Conservation (phyloP, 2,113 vertebrate genomes). For the Phyllostomus discolor region DNA sequence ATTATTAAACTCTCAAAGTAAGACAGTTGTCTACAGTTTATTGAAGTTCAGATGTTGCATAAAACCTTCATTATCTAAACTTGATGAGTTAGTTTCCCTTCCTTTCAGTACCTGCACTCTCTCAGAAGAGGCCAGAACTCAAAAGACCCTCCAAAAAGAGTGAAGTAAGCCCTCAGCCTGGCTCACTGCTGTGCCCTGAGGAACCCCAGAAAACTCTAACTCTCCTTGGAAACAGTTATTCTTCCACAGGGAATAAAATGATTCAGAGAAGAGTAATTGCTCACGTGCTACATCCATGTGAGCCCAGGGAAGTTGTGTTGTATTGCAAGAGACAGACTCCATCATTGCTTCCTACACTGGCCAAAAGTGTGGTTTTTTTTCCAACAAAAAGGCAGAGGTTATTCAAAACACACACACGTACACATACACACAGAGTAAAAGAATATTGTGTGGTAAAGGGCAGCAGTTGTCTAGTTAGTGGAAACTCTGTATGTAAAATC, state of each 20-base stretch:
- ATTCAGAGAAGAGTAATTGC: neutral
- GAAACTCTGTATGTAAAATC: neutral
- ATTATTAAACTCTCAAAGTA: slow-evolving; percentile 46
- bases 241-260: neutral
- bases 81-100: slow-evolving; percentile 23
- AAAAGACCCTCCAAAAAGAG: slow-evolving; percentile 12
- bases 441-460: neutral
- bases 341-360: neutral
- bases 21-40: slow-evolving; percentile 9
- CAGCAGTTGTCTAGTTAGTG: neutral
- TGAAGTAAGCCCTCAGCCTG: neutral
- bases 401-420: neutral
- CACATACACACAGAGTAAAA: neutral
- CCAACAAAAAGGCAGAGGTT: neutral
- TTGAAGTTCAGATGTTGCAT: slow-evolving; percentile 54
- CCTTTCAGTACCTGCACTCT: neutral
- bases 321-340: neutral
- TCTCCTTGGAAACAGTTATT: neutral
- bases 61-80: slow-evolving; percentile 46
- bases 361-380: neutral
- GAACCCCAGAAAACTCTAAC: neutral
- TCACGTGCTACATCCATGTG: neutral
- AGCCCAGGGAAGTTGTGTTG: neutral
- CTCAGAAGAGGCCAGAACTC: neutral
- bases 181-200: neutral